Evolutionary conservation across 2,888 invertebrate species (phyloP), one percentile per base, ranked within the genome.

Genomic region (Ochropleura plecta): DNA sequence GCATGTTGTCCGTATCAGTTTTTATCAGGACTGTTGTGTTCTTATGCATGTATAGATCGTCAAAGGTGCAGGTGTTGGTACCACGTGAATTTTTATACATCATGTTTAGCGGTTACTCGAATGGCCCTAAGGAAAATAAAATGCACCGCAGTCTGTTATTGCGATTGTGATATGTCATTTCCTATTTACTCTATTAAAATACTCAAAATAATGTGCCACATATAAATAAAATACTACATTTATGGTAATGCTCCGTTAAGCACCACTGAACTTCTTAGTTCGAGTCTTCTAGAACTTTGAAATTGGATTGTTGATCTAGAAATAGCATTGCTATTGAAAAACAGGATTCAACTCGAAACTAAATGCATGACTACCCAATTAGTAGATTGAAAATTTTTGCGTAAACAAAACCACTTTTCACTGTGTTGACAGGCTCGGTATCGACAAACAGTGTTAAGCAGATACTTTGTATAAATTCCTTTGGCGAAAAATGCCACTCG

Each of bases 341-440:
- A 46, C 44, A 48, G 14, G 9, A 57, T 62, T 65, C 64, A 49
- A 18, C 65, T 46, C 8, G 57, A 65, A 16, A 69, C 60, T 70
- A 73, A 78, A n/a, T 73, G 62, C 81, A 78, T 63, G n/a, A 62
- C 16, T 6, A 44, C 3, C 20, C 79, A 83, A 74, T 81, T 79
- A 81, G 79, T 53, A 71, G 30, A 81, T 79, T 81, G 66, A 20
- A 65, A 66, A 30, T 30, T 48, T 71, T 67, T 71, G 44, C 63
- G 62, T 73, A 78, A 82, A 84, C 78, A 82, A 70, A 53, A 79
- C 68, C 14, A 74, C 83, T 20, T 62, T 62, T 81, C 64, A 65
- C 42, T 20, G 16, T 1, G 30, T 6, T 67, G 59, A 59, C 68
- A 70, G 20, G 14, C 0, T 1, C 1, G 30, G 18, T 42, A 18